A percentile compares a stretch with the other conserved stretches of the same genome.
These are phyloP conservation scores for Ancistrus triradiatus DNA, from an alignment of 2,113 vertebrate species.

Conservation along the genomic window DNA sequence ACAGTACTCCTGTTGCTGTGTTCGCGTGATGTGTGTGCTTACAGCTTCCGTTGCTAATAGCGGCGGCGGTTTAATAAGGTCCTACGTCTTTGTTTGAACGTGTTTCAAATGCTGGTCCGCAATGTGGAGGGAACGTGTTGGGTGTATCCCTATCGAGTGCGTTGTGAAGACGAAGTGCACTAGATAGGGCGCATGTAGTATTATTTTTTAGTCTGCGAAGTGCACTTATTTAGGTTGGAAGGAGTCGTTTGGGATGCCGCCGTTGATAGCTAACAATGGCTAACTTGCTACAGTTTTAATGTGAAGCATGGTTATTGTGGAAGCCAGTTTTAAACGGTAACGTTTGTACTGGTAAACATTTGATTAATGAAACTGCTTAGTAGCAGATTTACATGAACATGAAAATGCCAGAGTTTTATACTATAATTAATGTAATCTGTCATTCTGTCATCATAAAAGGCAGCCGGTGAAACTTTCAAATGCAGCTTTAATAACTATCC, in stretches of 20 bases:
- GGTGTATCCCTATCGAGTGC: background rate
- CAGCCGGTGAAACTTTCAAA: no score
- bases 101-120: background rate
- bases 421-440: no score
- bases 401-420: background rate
- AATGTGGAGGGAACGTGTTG: slow-evolving; percentile 28
- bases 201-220: background rate
- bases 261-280: background rate
- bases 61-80: background rate
- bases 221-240: background rate
- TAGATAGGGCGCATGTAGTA: background rate
- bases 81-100: background rate
- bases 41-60: background rate
- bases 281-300: background rate
- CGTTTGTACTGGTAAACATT: background rate
- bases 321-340: background rate
- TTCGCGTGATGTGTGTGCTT: no score
- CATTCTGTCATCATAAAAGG: no score
- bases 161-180: background rate
- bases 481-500: no score
- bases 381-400: background rate
- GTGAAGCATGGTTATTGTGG: background rate
- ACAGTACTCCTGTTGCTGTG: background rate
- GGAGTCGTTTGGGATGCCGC: background rate
- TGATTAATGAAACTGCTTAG: background rate